Base-by-base conservation (phyloP, 2,888 invertebrate genomes). In the Caradrina clavipalpis region DNA sequence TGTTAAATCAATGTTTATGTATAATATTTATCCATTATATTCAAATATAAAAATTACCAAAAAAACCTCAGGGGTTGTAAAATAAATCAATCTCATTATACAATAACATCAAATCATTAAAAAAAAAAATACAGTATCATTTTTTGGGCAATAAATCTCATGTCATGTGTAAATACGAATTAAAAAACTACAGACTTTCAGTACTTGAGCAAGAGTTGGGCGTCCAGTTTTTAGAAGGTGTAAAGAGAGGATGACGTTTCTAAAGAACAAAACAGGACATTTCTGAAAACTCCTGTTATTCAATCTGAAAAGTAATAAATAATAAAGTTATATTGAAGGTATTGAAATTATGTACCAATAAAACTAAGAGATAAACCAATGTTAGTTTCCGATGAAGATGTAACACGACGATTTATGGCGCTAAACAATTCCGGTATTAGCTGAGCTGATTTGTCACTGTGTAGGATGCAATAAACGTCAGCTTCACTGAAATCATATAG, bases 1-100 rank as follows among this genome's bases (percentile, higher is more conserved):
- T 59, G 51, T 70, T 73, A 68, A 85, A 83, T 84, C 73, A 69
- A 78, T 81, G 56, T 78, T 50, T 82, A 68, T 73, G 65, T 78
- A 72, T 65, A 53, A 75, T 80, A 78, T 80, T 68, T 78, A 82
- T 78, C 69, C 60, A 75, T 78, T 80, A 69, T 82, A 74, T 63
- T 55, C 54, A 75, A 73, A 76, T 73, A 62, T 71, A 61, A 71
- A 69, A 77, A 75, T 42, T 65, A 42, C 51, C 55, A 69, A 67
- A 64, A 82, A 70, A 56, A 58, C 54, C 50, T 45, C 57, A 65
- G 47, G 54, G 63, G 57, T 76, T 82, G 58, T 73, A 69, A 69
- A 55, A 71, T 39, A 60, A 73, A 73, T 49, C 58, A 64, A 70
- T 70, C 57, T 60, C 51, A 54, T 68, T 51, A 51, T 56, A 45